Conservation (phyloP, 2,888 invertebrate genomes). For the Rhagonycha lutea region DNA sequence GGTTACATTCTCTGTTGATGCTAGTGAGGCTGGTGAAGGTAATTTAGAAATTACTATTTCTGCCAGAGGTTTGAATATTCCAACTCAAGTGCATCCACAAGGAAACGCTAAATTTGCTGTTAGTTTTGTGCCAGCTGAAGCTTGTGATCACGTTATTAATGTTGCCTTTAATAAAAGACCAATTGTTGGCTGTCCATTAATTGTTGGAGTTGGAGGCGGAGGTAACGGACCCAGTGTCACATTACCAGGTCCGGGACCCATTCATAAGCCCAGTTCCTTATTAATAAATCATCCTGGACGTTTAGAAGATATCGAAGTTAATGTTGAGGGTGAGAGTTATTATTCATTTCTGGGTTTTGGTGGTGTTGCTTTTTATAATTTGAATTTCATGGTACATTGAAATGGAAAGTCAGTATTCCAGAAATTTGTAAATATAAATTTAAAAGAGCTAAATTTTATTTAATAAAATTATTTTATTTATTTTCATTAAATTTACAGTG, state of each 20-base stretch:
- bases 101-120: conserved; percentile 92
- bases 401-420: background rate
- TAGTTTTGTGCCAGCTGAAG: conserved; percentile 93
- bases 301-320: conserved; percentile 92
- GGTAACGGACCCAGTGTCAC: conserved; percentile 71
- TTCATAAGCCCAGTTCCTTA: conserved; percentile 72
- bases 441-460: background rate
- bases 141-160: conserved; percentile 93
- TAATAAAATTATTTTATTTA: too few species aligned
- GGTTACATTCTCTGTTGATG: conserved; percentile 94
- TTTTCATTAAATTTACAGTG: too few species aligned
- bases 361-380: conserved; percentile 12
- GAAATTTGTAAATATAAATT: background rate
- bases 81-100: conserved; percentile 90
- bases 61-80: conserved; percentile 89
- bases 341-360: conserved; percentile 9
- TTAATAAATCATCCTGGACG: conserved; percentile 81
- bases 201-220: conserved; percentile 74
- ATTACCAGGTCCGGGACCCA: conserved; percentile 72
- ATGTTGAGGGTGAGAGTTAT: conserved; percentile 84
- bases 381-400: conserved; percentile 8
- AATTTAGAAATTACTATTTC: conserved; percentile 96
- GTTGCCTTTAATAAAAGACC: conserved; percentile 96
- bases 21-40: conserved; percentile 95
- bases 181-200: conserved; percentile 88